These are phyloP conservation scores for Xerus rutilus DNA, from an alignment of 2,797 vertebrate genomes.

Conservation along the genomic window DNA sequence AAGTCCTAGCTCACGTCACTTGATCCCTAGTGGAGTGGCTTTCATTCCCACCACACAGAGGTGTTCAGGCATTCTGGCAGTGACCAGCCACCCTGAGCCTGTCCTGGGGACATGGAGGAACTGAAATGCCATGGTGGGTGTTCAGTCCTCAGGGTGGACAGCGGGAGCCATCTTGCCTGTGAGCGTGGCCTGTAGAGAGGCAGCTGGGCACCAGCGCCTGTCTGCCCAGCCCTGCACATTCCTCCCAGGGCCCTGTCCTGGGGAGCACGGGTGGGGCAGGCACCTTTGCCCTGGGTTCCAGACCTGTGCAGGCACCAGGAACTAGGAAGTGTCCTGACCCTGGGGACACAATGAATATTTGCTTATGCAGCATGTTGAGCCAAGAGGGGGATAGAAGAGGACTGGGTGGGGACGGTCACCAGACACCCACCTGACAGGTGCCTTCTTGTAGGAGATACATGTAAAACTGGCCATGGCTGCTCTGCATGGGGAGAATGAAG, in stretches of 20 bases:
- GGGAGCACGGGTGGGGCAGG: background rate
- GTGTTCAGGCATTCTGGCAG: background rate
- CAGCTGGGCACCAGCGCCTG: too few species aligned
- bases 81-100: background rate
- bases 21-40: too few species aligned
- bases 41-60: background rate
- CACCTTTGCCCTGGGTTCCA: slow-evolving; percentile 15
- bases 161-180: too few species aligned
- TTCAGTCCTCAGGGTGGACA: too few species aligned
- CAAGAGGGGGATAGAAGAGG: too few species aligned
- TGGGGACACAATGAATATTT: background rate
- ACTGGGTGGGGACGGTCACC: background rate
- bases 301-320: background rate
- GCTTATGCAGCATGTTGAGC: background rate
- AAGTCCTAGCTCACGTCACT: background rate
- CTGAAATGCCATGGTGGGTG: background rate
- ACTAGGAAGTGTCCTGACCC: background rate
- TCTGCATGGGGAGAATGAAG: background rate
- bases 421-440: background rate
- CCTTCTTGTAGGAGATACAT: accelerated
- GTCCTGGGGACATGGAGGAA: background rate
- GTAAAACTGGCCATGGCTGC: background rate
- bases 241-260: background rate
- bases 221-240: too few species aligned
- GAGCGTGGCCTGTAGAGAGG: background rate